Evolutionary conservation across 2,888 invertebrate species (phyloP), one percentile per base, ranked within the genome.

Genomic region (Oxycera nigricornis): DNA sequence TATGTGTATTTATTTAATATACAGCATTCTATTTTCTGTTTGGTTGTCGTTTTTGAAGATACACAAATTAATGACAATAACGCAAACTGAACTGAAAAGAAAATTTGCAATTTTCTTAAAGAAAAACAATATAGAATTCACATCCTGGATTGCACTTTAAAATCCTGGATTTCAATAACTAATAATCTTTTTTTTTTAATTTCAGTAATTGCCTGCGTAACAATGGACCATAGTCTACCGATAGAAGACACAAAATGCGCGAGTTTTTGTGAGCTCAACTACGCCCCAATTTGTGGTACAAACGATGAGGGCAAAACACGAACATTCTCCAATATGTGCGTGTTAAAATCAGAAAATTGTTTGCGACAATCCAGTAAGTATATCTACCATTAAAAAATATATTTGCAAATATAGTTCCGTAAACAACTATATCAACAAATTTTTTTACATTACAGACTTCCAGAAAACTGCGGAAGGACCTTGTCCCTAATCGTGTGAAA

Each of bases 341-440:
- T 84, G 65, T 80, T 85, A 79, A 84, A 84, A 79, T 82, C 83
- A 30, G 85, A 85, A 77, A 85, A 85, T 79, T 85, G 85, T 75
- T 80, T 84, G 65, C 83, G 80, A 74, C 79, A 79, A 73, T 77
- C 80, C 75, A 82, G 82, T 82, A 80, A 81, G 80, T 79, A 59
- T 67, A n/a, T n/a, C n/a, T n/a, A 57, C 70, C 0, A 41, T 39
- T 41, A 9, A 72, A 39, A 35, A 35, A 24, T 41, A 20, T 57
- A 17, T 14, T 39, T 9, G 11, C 22, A 46, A 24, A 26, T n/a
- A 39, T 39, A 39, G 14, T 39, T 39, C 14, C 14, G 7, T 14
- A 39, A 39, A 0, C 39, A 39, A 7, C 39, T 39, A 14, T 39
- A 9, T 39, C 39, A n/a, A n/a, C n/a, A n/a, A n/a, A n/a, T n/a